These are phyloP conservation scores for Thaleichthys pacificus DNA, from an alignment of 2,797 vertebrate species.

Conservation along the genomic window DNA sequence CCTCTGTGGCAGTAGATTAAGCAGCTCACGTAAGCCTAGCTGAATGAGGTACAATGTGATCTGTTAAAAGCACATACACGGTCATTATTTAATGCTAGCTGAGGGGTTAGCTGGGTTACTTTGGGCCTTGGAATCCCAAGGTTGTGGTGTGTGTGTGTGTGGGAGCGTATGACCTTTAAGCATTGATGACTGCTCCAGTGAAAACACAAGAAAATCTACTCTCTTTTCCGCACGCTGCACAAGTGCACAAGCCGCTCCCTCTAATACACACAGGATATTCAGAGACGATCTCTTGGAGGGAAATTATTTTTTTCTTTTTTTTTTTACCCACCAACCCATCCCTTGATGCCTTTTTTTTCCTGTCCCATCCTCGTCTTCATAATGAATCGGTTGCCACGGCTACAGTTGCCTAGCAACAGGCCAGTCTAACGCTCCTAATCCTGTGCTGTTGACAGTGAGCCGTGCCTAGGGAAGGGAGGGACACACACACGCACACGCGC, in stretches of 20 bases:
- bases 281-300: conserved; percentile 26
- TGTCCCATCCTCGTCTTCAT: conserved; percentile 77
- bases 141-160: background rate
- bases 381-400: conserved; percentile 73
- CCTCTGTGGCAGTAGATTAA: background rate
- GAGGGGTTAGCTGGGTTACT: background rate
- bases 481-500: conserved; percentile 15
- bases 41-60: background rate
- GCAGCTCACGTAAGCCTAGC: background rate
- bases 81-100: background rate
- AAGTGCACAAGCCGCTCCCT: background rate
- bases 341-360: conserved; percentile 68
- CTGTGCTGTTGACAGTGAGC: conserved; percentile 79
- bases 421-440: conserved; percentile 83
- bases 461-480: conserved; percentile 56
- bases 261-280: background rate
- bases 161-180: background rate
- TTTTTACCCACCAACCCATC: conserved; percentile 61
- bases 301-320: conserved; percentile 2
- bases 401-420: conserved; percentile 81
- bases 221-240: background rate
- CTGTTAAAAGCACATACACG: background rate
- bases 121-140: background rate
- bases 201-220: background rate
- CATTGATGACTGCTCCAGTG: background rate